Base-by-base conservation (phyloP, 2,113 vertebrate genomes). In the Onychostoma macrolepis region DNA sequence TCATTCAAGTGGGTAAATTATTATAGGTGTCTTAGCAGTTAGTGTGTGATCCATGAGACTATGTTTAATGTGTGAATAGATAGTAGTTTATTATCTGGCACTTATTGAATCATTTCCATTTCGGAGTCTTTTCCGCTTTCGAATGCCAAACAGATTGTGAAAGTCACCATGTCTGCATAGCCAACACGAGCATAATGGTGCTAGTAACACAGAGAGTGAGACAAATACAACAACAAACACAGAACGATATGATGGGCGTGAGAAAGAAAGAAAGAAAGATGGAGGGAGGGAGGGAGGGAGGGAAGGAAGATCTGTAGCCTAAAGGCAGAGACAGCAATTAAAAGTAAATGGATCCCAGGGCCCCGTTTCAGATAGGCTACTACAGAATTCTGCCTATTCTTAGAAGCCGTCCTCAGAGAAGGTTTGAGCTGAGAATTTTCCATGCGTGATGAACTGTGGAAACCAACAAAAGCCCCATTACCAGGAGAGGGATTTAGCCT, bases 371-470 rank as follows among this genome's bases (percentile, higher is more conserved):
- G 88, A 88, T 75, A 85, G 88, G 83, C 89, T 84, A 80, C 76
- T 26, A 75, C 90, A 77, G 89, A 77, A 88, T 90, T 87, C 86
- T 89, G 77, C 91, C 90, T 91, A 90, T 91, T 93, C 90, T 87
- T 85, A 19, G 26, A 90, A 87, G 86, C 85, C 80, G 21, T 83
- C 76, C 85, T 86, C 81, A 74, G 83, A 83, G 84, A 82, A 78
- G 79, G 72, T 78, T 83, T 38, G 82, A 88, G 83, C 83, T 87
- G 89, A 90, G 90, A 78, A 93, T 94, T 93, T 89, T 92, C 90
- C 89, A 91, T 81, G 85, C 90, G 88, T 93, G 91, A 94, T 92
- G 91, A 94, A 93, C 90, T 93, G 92, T 94, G 92, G 94, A 94
- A 94, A 89, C 88, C 89, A 93, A 94, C 92, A 93, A 93, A 94